Evolutionary conservation across 2,797 vertebrate genomes (phyloP), one percentile per base, ranked within the genome.

Genomic region (Emys orbicularis): DNA sequence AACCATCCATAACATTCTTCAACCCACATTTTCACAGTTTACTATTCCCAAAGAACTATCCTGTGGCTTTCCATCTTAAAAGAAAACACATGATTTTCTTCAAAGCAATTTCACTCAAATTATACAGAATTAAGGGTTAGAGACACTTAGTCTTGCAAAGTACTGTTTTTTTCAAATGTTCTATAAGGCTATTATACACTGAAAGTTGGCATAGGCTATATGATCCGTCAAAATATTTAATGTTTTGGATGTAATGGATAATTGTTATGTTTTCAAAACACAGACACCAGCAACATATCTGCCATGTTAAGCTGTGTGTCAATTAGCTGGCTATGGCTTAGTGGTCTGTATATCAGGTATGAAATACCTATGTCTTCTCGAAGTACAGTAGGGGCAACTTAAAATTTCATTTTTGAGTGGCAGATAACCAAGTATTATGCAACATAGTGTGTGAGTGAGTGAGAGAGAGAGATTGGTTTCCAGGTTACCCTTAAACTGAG

Each of bases 21-120:
- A 80, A 49, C 79, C 53, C 82, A 85, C 11, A 13, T 86, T 95
- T 95, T 95, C 74, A 80, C 8, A 87, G 27, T 84, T 95, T 90
- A 86, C 15, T 92, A 89, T 94, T 90, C 65, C 59, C 81, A 89
- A 82, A 79, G 80, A 96, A 12, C 6, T 83, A 34, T 81, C 84
- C 57, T 90, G 87, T 89, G 83, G 84, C 88, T 95, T 96, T 90
- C 29, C 80, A 21, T 82, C 95, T 72, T 83, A 84, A 94, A 93
- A 90, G 82, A 97, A 95, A 95, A 77, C 23, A 92, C 6, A 50
- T 77, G 12, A 4, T 90, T 92, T 84, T 88, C 29, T 93, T 93
- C 29, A 81, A 21, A 93, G 47, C 25, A 88, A 77, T 96, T 94
- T 95, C 41, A 87, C 8, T 92, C 41, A 87, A 89, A 79, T 37